Percentiles rank a stretch among this genome's conserved stretches.
Conservation (phyloP, 2,113 vertebrate species). For the Gyps fulvus region DNA sequence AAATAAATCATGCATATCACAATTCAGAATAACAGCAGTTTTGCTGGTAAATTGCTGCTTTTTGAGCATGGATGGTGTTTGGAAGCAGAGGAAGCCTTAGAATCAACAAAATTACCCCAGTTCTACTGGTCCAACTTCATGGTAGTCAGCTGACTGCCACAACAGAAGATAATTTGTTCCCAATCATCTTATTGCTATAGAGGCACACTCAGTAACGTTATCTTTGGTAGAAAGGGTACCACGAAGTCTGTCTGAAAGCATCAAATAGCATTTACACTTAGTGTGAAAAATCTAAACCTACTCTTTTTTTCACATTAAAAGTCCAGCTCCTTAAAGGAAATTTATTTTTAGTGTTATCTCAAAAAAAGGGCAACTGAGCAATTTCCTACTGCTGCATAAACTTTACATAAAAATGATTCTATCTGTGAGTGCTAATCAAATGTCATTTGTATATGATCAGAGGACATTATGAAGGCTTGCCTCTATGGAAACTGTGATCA, state of each 20-base stretch:
- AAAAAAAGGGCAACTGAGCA: neutral
- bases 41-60: neutral
- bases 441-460: neutral
- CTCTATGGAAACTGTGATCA: neutral
- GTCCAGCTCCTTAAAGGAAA: neutral
- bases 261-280: neutral
- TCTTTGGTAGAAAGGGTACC: neutral
- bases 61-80: neutral
- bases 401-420: neutral
- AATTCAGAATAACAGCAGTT: neutral
- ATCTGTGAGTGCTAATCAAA: slow-evolving; percentile 23
- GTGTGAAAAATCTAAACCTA: neutral
- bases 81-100: neutral
- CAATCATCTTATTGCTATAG: neutral
- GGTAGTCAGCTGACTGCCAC: neutral
- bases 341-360: slow-evolving; percentile 21
- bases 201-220: neutral
- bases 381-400: neutral
- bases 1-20: neutral
- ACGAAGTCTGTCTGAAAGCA: neutral
- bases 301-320: neutral
- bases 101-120: neutral
- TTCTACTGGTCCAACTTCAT: neutral
- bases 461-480: neutral
- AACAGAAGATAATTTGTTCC: neutral